phyloP scores from a whole-genome alignment of 1,140 invertebrate species.

The Drosophila hydei region DNA sequence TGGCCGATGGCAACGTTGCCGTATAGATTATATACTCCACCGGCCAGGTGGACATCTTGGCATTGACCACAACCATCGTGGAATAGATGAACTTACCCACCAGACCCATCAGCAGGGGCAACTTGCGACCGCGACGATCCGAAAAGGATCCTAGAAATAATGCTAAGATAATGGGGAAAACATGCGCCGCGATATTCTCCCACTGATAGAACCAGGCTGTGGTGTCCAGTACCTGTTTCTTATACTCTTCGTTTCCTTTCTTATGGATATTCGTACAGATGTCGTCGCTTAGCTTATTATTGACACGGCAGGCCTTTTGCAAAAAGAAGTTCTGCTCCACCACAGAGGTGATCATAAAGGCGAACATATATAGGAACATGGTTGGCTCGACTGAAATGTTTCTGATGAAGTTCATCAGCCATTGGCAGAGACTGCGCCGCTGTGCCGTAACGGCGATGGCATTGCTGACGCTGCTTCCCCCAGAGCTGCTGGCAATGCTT shows the following conservation, averaged over 20 bases:
- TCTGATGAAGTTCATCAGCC: conserved; percentile 24
- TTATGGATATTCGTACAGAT: conserved; percentile 86
- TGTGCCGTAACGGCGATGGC: background rate
- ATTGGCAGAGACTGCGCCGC: conserved; percentile 5
- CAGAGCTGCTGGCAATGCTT: conserved; percentile 35
- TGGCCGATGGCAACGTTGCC: conserved; percentile 88
- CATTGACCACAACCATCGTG: conserved; percentile 88
- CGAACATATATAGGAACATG: conserved; percentile 92
- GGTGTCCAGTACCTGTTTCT: conserved; percentile 87
- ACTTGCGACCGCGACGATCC: conserved; percentile 86
- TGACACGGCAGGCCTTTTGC: conserved; percentile 89
- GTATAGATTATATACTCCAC: conserved; percentile 90
- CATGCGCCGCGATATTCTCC: conserved; percentile 89
- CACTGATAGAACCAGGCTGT: conserved; percentile 90
- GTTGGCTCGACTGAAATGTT: conserved; percentile 89
- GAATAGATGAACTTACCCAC: conserved; percentile 90
- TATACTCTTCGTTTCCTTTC: conserved; percentile 85
- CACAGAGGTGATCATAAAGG: conserved; percentile 90
- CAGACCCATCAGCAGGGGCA: conserved; percentile 88
- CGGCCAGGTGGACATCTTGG: conserved; percentile 87
- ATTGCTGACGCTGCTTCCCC: conserved; percentile 1
- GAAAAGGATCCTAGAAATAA: conserved; percentile 91
- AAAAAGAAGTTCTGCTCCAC: conserved; percentile 91
- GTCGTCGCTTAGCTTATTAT: conserved; percentile 87
- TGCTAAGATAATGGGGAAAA: conserved; percentile 89